Base-by-base conservation (phyloP, 2,888 invertebrate genomes). In the Colletes collaris region DNA sequence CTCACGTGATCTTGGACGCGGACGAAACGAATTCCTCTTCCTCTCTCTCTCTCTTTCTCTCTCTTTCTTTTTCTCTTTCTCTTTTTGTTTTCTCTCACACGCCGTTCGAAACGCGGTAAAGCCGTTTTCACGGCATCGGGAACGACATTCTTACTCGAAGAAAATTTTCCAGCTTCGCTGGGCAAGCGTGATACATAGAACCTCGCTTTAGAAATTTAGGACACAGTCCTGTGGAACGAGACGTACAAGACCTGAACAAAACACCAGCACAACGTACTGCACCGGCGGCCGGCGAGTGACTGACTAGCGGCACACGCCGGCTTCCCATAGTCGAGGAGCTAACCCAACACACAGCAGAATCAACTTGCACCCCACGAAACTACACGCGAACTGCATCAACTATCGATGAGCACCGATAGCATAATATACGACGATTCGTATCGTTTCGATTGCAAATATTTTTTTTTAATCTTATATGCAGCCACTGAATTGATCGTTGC, bases 251-350 rank as follows among this genome's bases (percentile, higher is more conserved):
- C 19, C 27, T 35, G 59, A 49, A 69, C 19, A 55, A 50, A 46
- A 65, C 53, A 70, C 73, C 50, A 64, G 27, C 58, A 50, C 76
- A 60, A 85, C 86, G 71, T 84, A 65, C 87, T 83, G 53, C 87
- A 87, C 87, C 89, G 87, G 87, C 85, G 85, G 87, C 88, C 90
- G 91, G 90, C 89, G 89, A 89, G 81, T 88, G 84, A 91, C 91
- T 91, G 90, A 87, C 85, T 83, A 78, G 81, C 71, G 85, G 80
- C 86, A 81, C 82, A 83, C 88, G 83, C 84, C 84, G 82, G 74
- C 78, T 77, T 65, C 55, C 78, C 69, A 66, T 72, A 67, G 62
- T 77, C 78, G 71, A 69, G 65, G 58, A 72, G 40, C 79, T 79
- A 81, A 83, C 76, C 85, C 77, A 75, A 81, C 79, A 27, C 27